phyloP scores from a whole-genome alignment of 2,113 vertebrate species.

The Tetrax tetrax region DNA sequence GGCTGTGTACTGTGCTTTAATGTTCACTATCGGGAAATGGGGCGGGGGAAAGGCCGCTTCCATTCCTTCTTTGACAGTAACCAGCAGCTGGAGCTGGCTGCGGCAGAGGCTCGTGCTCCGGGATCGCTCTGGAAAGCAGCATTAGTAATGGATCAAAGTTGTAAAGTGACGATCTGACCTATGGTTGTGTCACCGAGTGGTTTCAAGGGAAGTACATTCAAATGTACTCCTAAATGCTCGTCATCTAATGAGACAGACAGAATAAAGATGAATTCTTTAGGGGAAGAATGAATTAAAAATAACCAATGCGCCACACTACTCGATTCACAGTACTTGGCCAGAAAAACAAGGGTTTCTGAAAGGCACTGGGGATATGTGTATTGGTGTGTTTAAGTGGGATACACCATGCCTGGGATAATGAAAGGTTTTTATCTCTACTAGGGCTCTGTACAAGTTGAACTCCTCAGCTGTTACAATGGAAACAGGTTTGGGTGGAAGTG shows the following conservation, averaged over 20 bases:
- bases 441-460: not conserved
- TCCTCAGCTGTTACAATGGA: not conserved
- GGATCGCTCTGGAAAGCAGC: conserved; percentile 22
- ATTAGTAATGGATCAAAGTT: not conserved
- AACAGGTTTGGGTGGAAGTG: not conserved
- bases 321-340: fast-evolving
- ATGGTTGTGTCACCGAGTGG: not conserved
- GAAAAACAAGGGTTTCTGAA: not conserved
- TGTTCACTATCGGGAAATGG: not conserved
- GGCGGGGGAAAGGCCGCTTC: not conserved
- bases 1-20: not conserved
- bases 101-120: not conserved
- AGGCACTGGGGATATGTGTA: not conserved
- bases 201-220: not conserved
- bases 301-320: not conserved
- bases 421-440: not conserved
- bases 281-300: not conserved
- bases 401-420: not conserved
- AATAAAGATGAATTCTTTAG: not conserved
- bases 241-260: not conserved
- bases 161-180: not conserved
- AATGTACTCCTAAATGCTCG: not conserved
- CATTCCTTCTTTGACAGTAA: not conserved
- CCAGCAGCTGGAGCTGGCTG: not conserved
- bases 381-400: not conserved